Evolutionary conservation across 2,888 invertebrate species (phyloP), one percentile per base, ranked within the genome.

Genomic region (Lymantria monacha): DNA sequence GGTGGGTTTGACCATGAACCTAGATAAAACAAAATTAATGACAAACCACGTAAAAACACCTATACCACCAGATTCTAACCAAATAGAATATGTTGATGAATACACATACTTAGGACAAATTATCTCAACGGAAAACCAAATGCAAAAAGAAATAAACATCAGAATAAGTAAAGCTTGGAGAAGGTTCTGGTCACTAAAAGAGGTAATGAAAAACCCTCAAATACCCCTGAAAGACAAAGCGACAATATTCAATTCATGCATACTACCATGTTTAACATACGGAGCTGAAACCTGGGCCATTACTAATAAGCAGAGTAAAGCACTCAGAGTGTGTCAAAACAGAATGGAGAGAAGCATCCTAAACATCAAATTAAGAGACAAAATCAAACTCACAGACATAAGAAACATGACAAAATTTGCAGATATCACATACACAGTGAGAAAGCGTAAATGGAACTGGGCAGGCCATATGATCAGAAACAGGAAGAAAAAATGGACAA

Each of bases 41-140:
- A 38, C 51, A 31, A 55, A 55, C 33, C n/a, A 31, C 3, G n/a
- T 10, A 48, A 30, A 44, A 40, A 30, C 14, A 14, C 30, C 30
- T 14, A 48, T 48, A 1, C 0, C 11, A 11, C 11, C 40, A 30
- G 9, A 37, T 14, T 12, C 13, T 11, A 40, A 38, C 11, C 12
- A 55, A 54, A 43, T 56, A 47, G 54, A 61, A 51, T 52, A 54
- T 46, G 57, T 61, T 14, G 11, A 49, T 12, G 54, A 56, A 53
- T 61, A 56, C 30, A 49, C 54, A 30, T 52, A 57, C 15, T 45
- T 60, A 30, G 57, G 53, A 30, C 53, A 60, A 37, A 44, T 55
- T 7, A 56, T 54, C 15, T 47, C 59, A 49, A 44, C 48, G 0
- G 45, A 56, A 22, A 30, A 59, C 9, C 48, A 51, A 31, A 59